Evolutionary conservation across 2,797 vertebrate genomes (phyloP), one percentile per base, ranked within the genome.

Genomic region (Phylloscopus collybita): DNA sequence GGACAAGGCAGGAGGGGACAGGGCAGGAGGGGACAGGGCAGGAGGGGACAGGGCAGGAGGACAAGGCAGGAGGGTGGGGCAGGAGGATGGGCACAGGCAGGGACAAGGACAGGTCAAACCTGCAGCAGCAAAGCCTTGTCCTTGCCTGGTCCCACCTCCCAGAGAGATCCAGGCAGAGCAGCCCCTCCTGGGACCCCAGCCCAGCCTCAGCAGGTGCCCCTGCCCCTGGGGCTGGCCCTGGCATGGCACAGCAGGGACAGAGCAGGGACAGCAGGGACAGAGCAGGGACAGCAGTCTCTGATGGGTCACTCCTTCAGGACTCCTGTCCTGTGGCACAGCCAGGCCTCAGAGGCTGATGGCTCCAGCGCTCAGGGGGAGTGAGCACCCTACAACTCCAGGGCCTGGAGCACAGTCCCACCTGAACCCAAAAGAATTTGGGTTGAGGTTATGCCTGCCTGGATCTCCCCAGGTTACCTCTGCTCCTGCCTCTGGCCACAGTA

Each of bases 31-130:
- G 38, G 38, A 38, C 40, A 40, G 84, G 44, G 53, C 3, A 4
- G 76, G 30, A 34, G 34, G 34, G 34, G 34, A 34, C 38, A 40
- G 84, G 44, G 51, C 3, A 4, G 76, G 10, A 38, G 53, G n/a
- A n/a, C n/a, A n/a, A n/a, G n/a, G n/a, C n/a, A n/a, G n/a, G n/a
- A n/a, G 53, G 57, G 45, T 30, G 57, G 60, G 44, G 53, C 3
- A 4, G 76, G 11, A 40, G 30, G 25, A 1, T 0, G 1, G 36
- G 5, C 72, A 65, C 1, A 10, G 38, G 64, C 30, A n/a, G 42
- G 19, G 44, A 30, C 9, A 61, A 47, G 21, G 18, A 19, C 2
- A 1, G 2, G 19, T 7, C n/a, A 36, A 54, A 57, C 8, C 56
- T 42, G 23, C 54, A 45, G n/a, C 71, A 75, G 45, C 20, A 87